Evolutionary conservation across 2,888 invertebrate species (phyloP).

Genomic region (Cheilosia vulpina): DNA sequence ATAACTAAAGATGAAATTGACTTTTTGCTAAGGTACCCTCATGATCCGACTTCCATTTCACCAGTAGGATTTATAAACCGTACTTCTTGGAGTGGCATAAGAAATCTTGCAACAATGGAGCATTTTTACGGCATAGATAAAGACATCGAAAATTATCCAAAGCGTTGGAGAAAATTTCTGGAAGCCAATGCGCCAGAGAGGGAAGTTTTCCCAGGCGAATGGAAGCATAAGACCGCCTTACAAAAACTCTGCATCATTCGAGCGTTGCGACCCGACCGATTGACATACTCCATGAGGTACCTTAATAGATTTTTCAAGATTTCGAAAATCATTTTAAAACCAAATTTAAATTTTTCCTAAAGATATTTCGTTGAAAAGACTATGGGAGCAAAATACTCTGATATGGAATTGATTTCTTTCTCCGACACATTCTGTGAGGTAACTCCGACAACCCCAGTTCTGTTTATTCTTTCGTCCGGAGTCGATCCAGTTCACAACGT

Average conservation of each 20-base stretch:
- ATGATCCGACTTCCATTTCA: conserved; percentile 87
- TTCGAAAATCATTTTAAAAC: background rate
- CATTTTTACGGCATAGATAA: conserved; percentile 94
- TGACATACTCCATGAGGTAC: conserved; percentile 94
- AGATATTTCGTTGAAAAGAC: conserved; percentile 93
- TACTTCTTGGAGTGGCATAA: conserved; percentile 92
- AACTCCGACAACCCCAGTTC: conserved; percentile 92
- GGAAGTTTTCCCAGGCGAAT: conserved; percentile 97
- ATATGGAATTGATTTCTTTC: conserved; percentile 90
- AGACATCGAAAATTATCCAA: conserved; percentile 95
- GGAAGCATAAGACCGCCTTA: conserved; percentile 95
- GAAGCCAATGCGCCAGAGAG: conserved; percentile 96
- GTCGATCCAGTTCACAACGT: conserved; percentile 93
- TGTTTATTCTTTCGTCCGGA: conserved; percentile 97
- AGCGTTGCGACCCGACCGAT: conserved; percentile 94
- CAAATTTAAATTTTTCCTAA: conserved; percentile 5
- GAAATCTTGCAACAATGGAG: conserved; percentile 90
- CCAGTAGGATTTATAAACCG: conserved; percentile 94
- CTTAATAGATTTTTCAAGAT: conserved; percentile 36
- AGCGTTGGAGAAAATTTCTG: conserved; percentile 96
- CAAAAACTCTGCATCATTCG: conserved; percentile 97
- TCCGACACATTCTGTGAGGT: conserved; percentile 94
- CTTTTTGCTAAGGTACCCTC: conserved; percentile 94
- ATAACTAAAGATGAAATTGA: conserved; percentile 92
- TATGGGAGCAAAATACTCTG: conserved; percentile 91